A percentile compares a stretch with the other conserved stretches of the same genome.
phyloP scores from a whole-genome alignment of 2,888 invertebrate species.

The Scaptomyza reducta region DNA sequence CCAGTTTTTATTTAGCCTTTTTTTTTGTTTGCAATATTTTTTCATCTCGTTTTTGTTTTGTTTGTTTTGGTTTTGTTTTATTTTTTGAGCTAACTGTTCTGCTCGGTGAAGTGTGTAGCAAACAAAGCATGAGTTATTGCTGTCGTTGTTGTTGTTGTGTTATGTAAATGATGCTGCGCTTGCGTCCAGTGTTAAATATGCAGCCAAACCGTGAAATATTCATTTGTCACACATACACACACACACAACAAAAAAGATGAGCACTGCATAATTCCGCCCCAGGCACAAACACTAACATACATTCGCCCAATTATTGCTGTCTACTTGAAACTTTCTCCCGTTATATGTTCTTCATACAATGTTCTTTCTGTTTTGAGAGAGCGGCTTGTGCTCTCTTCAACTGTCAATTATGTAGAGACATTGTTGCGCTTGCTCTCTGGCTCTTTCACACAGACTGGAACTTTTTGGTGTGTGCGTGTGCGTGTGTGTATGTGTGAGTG shows the following conservation, averaged over 20 bases:
- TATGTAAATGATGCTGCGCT: conserved; percentile 59
- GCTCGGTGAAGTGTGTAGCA: conserved; percentile 47
- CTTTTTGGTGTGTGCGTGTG: conserved; percentile 23
- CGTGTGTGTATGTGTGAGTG: neutral
- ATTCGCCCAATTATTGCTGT: conserved; percentile 44
- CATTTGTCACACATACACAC: conserved; percentile 27
- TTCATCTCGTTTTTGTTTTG: neutral
- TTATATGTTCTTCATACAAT: conserved; percentile 44
- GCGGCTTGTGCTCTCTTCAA: neutral
- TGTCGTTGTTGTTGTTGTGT: conserved; percentile 21
- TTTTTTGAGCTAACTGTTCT: conserved; percentile 33
- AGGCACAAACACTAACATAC: conserved; percentile 17
- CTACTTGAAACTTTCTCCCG: conserved; percentile 66
- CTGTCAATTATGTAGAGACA: conserved; percentile 60
- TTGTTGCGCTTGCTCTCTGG: conserved; percentile 48
- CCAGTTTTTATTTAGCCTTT: conserved; percentile 43
- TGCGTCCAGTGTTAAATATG: conserved; percentile 47
- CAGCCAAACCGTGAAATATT: conserved; percentile 56
- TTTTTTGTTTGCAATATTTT: neutral
- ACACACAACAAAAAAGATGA: neutral
- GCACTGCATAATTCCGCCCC: conserved; percentile 15
- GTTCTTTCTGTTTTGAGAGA: conserved; percentile 19
- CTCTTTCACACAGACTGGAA: conserved; percentile 41
- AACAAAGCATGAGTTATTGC: conserved; percentile 44
- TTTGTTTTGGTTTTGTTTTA: neutral